A percentile compares a stretch with the other conserved stretches of the same genome.
Conservation (phyloP, 2,797 vertebrate genomes). For the Cyclura pinguis region DNA sequence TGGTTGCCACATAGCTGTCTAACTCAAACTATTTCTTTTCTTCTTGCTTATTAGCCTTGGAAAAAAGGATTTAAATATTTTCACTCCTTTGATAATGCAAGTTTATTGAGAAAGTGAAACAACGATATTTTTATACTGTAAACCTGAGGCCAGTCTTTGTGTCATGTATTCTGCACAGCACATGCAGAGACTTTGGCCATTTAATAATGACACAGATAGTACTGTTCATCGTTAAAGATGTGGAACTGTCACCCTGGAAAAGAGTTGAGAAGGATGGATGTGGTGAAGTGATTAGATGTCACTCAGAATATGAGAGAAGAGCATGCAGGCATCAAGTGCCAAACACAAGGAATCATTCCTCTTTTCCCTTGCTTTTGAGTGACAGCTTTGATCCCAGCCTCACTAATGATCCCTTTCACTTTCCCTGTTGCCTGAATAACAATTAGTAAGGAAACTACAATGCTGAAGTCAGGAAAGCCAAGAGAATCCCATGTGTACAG, state of each 20-base stretch:
- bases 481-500: background rate
- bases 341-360: background rate
- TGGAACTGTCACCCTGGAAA: background rate
- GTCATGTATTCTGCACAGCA: background rate
- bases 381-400: slow-evolving; percentile 13
- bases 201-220: background rate
- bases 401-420: slow-evolving; percentile 30
- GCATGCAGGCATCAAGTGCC: background rate
- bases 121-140: background rate
- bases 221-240: background rate
- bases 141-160: background rate
- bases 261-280: background rate
- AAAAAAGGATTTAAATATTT: background rate
- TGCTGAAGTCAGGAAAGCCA: background rate
- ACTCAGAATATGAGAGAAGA: background rate
- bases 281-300: background rate
- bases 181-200: background rate
- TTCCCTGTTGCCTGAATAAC: background rate
- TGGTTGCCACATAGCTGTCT: too few species aligned
- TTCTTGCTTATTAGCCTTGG: background rate
- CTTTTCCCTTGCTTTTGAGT: background rate
- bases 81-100: background rate
- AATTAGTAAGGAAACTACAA: slow-evolving; percentile 6
- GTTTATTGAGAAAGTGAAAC: background rate
- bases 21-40: background rate